Evolutionary conservation across 2,888 invertebrate species (phyloP), one percentile per base, ranked within the genome.

Genomic region (Drosophila rellima): DNA sequence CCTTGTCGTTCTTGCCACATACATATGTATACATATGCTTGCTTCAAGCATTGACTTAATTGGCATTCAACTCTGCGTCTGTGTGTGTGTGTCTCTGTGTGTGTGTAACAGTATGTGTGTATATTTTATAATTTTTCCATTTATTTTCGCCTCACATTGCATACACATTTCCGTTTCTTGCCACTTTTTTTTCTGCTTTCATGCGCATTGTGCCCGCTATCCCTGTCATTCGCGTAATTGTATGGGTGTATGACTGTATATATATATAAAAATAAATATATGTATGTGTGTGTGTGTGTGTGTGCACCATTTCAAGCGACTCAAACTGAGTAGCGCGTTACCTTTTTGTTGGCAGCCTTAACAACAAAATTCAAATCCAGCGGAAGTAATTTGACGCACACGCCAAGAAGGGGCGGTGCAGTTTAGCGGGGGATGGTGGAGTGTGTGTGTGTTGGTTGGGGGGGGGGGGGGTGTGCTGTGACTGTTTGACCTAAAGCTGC

Each of bases 301-400:
- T 48, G 40, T 67, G 63, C 67, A 69, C 60, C 75, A 78, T 88
- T 88, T 82, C 57, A 72, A 82, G 77, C 69, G 71, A 73, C 74
- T 82, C 63, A 73, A 78, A 70, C 56, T 69, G 70, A 62, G 73
- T 65, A 76, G 76, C 74, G 67, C 74, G 80, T 71, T 85, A 82
- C 80, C 80, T 73, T 80, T 82, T 74, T 79, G 71, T 86, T 70
- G 86, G 65, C 80, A 63, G 79, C 56, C 79, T 68, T 74, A 82
- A 85, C 82, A 88, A 82, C 74, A 82, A 88, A 88, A 83, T 86
- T 84, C 78, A 84, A 84, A 84, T 84, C 83, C 89, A 83, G 83
- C 87, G 89, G 89, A 88, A 86, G 80, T 88, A 86, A 84, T 84
- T 83, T 88, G 78, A 87, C 80, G 81, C 82, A 78, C 86, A 82